Evolutionary conservation across 2,797 vertebrate species (phyloP).

Genomic region (Gobio occitaniae): DNA sequence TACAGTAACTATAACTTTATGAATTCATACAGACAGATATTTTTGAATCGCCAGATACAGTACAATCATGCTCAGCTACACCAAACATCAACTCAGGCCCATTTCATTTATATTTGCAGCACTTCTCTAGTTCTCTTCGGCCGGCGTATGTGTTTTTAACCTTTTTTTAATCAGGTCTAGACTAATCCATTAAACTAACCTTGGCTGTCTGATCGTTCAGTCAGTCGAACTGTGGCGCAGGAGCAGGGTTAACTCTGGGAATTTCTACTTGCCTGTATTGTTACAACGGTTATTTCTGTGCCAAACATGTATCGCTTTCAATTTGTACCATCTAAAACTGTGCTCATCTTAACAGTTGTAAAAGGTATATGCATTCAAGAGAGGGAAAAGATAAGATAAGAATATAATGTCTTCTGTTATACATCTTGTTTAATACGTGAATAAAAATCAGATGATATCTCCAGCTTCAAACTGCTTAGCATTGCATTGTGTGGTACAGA

Average conservation of each 20-base stretch:
- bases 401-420: slow-evolving; percentile 61
- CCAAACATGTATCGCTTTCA: slow-evolving; percentile 76
- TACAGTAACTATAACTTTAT: slow-evolving; percentile 2
- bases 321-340: slow-evolving; percentile 59
- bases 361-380: slow-evolving; percentile 60
- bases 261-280: slow-evolving; percentile 62
- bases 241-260: slow-evolving; percentile 69
- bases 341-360: slow-evolving; percentile 66
- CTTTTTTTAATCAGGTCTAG: slow-evolving; percentile 25
- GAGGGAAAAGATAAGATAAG: slow-evolving; percentile 38
- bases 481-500: slow-evolving; percentile 33
- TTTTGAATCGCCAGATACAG: not conserved
- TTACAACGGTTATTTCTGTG: slow-evolving; percentile 71
- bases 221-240: slow-evolving; percentile 55
- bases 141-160: slow-evolving; percentile 9
- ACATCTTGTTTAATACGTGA: slow-evolving; percentile 56
- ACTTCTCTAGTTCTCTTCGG: slow-evolving; percentile 3
- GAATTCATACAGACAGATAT: not conserved
- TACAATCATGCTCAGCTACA: slow-evolving; percentile 48
- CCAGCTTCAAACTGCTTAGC: slow-evolving; percentile 44
- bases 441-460: slow-evolving; percentile 52
- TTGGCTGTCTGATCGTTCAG: slow-evolving; percentile 30
- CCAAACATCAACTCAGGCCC: slow-evolving; percentile 48
- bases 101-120: slow-evolving; percentile 4
- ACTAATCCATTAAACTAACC: slow-evolving; percentile 44